A percentile compares a stretch with the other conserved stretches of the same genome.
These are phyloP conservation scores for Cylloceria caligata DNA, from an alignment of 2,888 invertebrate genomes.

Conservation along the genomic window DNA sequence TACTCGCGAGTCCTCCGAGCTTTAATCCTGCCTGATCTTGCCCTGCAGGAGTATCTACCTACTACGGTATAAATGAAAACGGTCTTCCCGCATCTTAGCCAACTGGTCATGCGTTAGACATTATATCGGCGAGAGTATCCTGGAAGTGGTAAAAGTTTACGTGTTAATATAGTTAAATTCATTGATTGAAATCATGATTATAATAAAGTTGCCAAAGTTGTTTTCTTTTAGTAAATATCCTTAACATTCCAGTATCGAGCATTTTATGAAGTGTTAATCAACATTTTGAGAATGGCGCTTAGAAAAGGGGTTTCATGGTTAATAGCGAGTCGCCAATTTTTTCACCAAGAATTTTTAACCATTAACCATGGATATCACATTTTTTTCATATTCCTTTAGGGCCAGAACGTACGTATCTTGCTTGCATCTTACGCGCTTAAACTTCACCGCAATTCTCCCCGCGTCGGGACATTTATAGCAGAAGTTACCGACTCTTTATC, in stretches of 20 bases:
- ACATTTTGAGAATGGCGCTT: neutral
- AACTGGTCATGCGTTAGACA: constrained; percentile 53
- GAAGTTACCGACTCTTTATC: no score
- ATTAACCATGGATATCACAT: no score
- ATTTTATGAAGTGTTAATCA: neutral
- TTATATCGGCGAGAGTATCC: constrained; percentile 54
- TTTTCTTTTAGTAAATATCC: neutral
- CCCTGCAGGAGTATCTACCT: constrained; percentile 13
- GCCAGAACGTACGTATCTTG: no score
- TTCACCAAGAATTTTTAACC: no score
- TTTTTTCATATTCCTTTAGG: no score
- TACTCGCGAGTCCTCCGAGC: constrained; percentile 60
- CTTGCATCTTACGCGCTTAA: no score
- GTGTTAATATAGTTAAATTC: constrained; percentile 46
- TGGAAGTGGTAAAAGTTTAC: constrained; percentile 24
- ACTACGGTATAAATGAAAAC: constrained; percentile 33
- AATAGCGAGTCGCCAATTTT: no score
- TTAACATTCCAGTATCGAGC: neutral
- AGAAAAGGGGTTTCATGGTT: neutral
- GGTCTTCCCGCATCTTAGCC: constrained; percentile 51
- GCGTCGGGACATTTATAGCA: no score
- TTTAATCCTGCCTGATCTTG: constrained; percentile 65
- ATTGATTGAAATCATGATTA: constrained; percentile 55
- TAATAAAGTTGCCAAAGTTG: neutral
- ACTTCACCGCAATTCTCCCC: no score